Percentiles rank a stretch among this genome's conserved stretches.
These are phyloP conservation scores for Stigmatopora argus DNA, from an alignment of 2,113 vertebrate genomes.

Conservation along the genomic window DNA sequence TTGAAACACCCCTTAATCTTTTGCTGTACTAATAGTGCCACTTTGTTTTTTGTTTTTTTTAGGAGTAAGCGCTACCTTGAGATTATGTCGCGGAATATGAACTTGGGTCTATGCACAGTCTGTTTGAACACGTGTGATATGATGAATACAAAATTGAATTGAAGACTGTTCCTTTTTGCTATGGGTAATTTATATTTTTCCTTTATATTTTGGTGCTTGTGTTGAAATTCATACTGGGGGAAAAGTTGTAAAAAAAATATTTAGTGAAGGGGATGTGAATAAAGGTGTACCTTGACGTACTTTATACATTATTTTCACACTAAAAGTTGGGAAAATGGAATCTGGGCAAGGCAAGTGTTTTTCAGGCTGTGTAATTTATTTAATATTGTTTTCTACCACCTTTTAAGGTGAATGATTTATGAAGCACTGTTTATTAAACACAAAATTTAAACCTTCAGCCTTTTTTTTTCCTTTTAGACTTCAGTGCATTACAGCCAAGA, in stretches of 20 bases:
- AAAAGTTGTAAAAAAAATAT: conserved; percentile 44
- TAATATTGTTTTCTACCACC: conserved; percentile 67
- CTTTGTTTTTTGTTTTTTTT: conserved; percentile 43
- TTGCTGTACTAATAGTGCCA: conserved; percentile 54
- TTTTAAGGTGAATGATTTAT: conserved; percentile 66
- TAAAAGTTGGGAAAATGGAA: conserved; percentile 64
- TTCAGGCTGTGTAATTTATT: conserved; percentile 77
- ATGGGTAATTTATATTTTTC: conserved; percentile 62
- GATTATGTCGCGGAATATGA: conserved; percentile 49
- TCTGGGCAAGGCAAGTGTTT: conserved; percentile 69
- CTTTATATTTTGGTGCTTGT: conserved; percentile 56
- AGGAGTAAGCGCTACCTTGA: conserved; percentile 34
- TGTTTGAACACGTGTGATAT: conserved; percentile 27
- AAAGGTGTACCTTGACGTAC: conserved; percentile 67
- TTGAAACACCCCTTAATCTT: conserved; percentile 7
- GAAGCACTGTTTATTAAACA: conserved; percentile 71
- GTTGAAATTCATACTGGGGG: conserved; percentile 15
- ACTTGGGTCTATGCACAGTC: conserved; percentile 63
- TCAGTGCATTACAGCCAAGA: not conserved
- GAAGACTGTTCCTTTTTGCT: conserved; percentile 55
- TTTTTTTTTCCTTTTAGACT: not conserved
- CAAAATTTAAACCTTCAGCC: conserved; percentile 18
- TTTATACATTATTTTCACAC: conserved; percentile 79
- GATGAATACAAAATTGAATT: conserved; percentile 11
- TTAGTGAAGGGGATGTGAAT: conserved; percentile 66